These are phyloP conservation scores for Nestor notabilis DNA, from an alignment of 2,113 vertebrate species.

Conservation along the genomic window DNA sequence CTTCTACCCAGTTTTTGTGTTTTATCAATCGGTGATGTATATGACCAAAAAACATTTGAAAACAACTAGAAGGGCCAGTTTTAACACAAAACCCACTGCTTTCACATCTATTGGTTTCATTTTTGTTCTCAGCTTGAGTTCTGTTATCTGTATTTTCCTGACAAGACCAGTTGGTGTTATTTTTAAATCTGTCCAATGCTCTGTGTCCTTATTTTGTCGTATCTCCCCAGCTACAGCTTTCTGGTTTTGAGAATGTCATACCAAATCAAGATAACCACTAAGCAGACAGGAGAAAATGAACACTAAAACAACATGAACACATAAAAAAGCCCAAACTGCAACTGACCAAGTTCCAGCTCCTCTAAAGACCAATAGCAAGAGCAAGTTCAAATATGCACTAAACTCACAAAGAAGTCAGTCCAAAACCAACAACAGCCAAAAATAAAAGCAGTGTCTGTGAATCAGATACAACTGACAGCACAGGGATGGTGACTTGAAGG, in stretches of 20 bases:
- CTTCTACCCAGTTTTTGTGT: not conserved
- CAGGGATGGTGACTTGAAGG: not conserved
- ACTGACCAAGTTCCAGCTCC: not conserved
- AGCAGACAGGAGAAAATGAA: not conserved
- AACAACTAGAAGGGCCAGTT: not conserved
- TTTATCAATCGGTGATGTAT: not conserved
- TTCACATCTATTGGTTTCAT: not conserved
- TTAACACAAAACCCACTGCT: not conserved
- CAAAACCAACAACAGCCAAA: not conserved
- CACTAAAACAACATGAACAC: not conserved
- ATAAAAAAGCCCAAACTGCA: not conserved
- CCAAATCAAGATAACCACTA: not conserved
- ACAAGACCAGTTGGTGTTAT: not conserved
- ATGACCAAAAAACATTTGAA: not conserved
- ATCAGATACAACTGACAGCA: not conserved
- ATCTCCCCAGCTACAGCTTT: not conserved
- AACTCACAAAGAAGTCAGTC: not conserved
- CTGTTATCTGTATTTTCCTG: not conserved
- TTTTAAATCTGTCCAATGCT: constrained; percentile 2
- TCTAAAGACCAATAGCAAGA: not conserved
- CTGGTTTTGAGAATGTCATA: not conserved
- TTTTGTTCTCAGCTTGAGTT: not conserved
- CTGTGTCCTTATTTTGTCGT: not conserved
- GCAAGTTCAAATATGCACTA: not conserved
- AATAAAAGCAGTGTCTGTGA: constrained; percentile 12